Conservation (phyloP, 2,888 invertebrate genomes). For the Drosophila kuntzei region DNA sequence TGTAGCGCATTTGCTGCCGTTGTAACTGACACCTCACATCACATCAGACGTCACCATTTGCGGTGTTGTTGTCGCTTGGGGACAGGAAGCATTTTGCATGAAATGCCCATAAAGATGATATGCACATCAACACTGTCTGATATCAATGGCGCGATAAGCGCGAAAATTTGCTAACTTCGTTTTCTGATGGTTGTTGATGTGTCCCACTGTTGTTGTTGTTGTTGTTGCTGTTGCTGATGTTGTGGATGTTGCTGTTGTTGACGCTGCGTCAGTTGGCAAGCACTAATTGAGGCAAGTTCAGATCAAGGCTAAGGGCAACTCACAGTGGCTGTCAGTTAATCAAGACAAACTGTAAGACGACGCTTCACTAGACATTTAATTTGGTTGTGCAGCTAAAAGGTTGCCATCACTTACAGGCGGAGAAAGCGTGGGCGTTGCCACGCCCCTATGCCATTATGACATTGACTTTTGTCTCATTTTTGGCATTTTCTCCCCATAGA, state of each 20-base stretch:
- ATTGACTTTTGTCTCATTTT: constrained; percentile 62
- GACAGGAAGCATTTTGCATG: constrained; percentile 78
- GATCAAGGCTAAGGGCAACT: constrained; percentile 15
- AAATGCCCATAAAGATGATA: constrained; percentile 82
- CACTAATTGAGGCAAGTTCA: constrained; percentile 52
- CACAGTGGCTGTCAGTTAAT: constrained; percentile 43
- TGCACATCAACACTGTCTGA: constrained; percentile 75
- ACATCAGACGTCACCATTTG: constrained; percentile 10
- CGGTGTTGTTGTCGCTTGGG: constrained; percentile 32
- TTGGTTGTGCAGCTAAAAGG: constrained; percentile 72
- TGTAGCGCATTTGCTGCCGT: constrained; percentile 15
- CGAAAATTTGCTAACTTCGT: constrained; percentile 57
- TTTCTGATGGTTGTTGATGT: constrained; percentile 12
- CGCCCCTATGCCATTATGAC: constrained; percentile 48
- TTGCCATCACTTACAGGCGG: constrained; percentile 70
- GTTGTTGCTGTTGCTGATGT: constrained; percentile 9
- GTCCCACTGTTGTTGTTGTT: too few relatives aligned
- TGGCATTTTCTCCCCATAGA: constrained; percentile 14
- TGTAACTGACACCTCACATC: neutral
- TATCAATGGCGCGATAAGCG: constrained; percentile 63
- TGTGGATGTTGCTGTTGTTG: constrained; percentile 1
- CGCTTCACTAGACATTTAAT: constrained; percentile 69
- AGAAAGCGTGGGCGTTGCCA: constrained; percentile 4
- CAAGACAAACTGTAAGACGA: constrained; percentile 44
- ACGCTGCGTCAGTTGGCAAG: constrained; percentile 8